Evolutionary conservation across 2,113 vertebrate species (phyloP).

Genomic region (Myotis brandtii): DNA sequence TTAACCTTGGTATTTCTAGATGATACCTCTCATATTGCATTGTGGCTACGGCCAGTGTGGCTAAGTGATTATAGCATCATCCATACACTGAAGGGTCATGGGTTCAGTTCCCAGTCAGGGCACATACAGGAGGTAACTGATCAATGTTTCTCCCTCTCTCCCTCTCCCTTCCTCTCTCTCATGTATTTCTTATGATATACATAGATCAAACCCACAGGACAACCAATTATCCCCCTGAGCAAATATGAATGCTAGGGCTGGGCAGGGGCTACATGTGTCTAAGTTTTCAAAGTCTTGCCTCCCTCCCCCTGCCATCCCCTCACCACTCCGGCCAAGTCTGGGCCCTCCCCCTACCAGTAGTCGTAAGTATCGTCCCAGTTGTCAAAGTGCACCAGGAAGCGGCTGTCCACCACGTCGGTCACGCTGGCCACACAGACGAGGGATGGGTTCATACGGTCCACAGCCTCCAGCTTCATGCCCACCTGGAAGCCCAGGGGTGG

Average conservation of each 20-base stretch:
- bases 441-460: conserved; percentile 99
- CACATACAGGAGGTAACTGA: not conserved
- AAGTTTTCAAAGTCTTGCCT: not conserved
- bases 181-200: not conserved
- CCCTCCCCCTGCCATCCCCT: not conserved
- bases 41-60: too few species aligned
- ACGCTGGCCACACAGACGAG: conserved; percentile 98
- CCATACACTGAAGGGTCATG: not conserved
- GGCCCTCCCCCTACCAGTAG: conserved; percentile 92
- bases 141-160: not conserved
- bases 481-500: conserved; percentile 92
- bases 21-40: not conserved
- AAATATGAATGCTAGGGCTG: not conserved
- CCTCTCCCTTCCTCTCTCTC: not conserved
- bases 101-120: not conserved
- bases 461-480: conserved; percentile 98
- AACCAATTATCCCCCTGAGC: not conserved
- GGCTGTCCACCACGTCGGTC: conserved; percentile 94
- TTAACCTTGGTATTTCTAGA: not conserved
- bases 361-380: conserved; percentile 99
- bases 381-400: conserved; percentile 98
- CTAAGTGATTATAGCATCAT: not conserved
- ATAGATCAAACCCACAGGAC: not conserved
- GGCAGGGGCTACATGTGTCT: not conserved
- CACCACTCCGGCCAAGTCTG: not conserved